Percentiles rank a stretch among this genome's conserved stretches.
Evolutionary conservation across 2,888 invertebrate genomes (phyloP).

Genomic region (Tetragonula carbonaria): DNA sequence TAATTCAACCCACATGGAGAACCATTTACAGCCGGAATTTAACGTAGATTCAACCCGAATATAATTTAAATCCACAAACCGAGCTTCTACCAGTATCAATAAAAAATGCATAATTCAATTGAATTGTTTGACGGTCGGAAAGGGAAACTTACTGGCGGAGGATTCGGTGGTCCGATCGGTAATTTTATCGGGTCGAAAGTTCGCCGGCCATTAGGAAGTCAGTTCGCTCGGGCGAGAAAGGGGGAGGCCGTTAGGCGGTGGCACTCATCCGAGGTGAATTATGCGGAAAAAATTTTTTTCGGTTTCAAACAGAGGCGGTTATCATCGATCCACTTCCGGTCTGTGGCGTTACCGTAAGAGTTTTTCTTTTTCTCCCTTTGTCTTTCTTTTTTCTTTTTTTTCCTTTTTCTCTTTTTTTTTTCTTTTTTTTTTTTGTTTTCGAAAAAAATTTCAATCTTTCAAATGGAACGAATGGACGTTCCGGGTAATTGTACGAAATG

Average conservation of each 20-base stretch:
- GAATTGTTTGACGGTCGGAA: not conserved
- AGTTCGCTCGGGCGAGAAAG: not conserved
- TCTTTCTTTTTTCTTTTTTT: too few relatives aligned
- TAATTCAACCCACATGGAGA: too few relatives aligned
- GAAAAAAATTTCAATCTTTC: conserved; percentile 66
- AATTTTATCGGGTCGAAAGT: conserved; percentile 8
- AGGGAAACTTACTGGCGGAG: not conserved
- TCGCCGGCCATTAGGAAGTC: not conserved
- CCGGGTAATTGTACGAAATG: conserved; percentile 71
- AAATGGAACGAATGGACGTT: conserved; percentile 66
- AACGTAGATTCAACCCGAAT: not conserved
- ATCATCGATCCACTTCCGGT: conserved; percentile 48
- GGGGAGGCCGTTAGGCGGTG: not conserved
- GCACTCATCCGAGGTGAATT: not conserved
- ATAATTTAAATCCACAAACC: not conserved
- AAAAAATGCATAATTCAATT: conserved; percentile 1
- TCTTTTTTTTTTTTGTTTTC: too few relatives aligned
- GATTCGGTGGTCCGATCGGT: not conserved
- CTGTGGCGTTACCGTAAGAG: conserved; percentile 16
- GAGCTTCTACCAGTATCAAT: not conserved
- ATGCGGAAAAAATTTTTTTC: not conserved
- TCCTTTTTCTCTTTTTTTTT: accelerated
- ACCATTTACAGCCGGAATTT: too few relatives aligned
- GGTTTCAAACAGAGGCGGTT: conserved; percentile 9
- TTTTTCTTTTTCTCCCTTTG: conserved; percentile 27